Evolutionary conservation across 2,888 invertebrate species (phyloP).

Genomic region (Girardia tigrina): DNA sequence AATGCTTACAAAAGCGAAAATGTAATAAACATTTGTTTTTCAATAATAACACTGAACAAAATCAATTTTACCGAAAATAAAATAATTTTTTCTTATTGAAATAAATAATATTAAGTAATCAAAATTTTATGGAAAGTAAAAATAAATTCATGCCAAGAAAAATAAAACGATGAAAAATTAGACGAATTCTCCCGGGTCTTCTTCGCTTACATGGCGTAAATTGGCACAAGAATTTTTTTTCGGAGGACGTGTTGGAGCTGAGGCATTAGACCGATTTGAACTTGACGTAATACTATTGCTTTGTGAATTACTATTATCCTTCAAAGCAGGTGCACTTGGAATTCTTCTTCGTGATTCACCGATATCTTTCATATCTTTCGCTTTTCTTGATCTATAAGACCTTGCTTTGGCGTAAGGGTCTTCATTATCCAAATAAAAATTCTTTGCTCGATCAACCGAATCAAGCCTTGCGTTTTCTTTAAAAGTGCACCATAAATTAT

Average conservation of each 20-base stretch:
- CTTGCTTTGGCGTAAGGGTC: neutral
- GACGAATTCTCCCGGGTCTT: constrained; percentile 1
- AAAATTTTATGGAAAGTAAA: neutral
- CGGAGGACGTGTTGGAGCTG: neutral
- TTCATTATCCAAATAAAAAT: neutral
- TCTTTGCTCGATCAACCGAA: neutral
- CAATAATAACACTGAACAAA: neutral
- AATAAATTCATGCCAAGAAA: constrained; percentile 11
- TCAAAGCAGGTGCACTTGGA: neutral
- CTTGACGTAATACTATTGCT: neutral
- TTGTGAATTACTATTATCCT: neutral
- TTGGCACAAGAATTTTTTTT: neutral
- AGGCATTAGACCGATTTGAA: neutral
- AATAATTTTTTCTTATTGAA: neutral
- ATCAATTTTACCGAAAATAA: neutral
- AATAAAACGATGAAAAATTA: neutral
- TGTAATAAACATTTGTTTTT: neutral
- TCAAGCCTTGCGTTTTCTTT: neutral
- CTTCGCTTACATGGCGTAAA: neutral
- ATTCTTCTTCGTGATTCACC: neutral
- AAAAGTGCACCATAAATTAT: constrained; percentile 31
- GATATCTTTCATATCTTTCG: neutral
- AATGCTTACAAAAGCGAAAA: neutral
- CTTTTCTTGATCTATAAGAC: neutral
- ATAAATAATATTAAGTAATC: neutral